phyloP scores from a whole-genome alignment of 2,888 invertebrate species.

The Anoplius nigerrimus region DNA sequence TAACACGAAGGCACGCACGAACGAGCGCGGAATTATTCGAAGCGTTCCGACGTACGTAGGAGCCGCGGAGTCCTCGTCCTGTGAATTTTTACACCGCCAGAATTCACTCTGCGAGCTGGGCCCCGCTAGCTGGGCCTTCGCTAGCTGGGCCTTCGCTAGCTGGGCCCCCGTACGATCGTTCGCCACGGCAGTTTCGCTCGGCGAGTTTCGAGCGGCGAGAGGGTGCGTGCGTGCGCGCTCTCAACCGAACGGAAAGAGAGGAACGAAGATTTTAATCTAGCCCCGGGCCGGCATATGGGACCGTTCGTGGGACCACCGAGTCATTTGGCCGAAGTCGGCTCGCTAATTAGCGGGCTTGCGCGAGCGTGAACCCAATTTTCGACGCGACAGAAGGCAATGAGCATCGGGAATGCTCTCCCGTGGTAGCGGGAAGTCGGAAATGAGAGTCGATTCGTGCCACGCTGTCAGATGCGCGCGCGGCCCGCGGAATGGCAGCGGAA shows the following conservation, averaged over 20 bases:
- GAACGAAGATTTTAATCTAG: constrained; percentile 53
- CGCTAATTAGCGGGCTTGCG: constrained; percentile 72
- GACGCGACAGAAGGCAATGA: constrained; percentile 28
- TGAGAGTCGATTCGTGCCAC: too few species aligned
- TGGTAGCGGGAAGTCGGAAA: too few species aligned
- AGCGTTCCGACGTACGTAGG: constrained; percentile 29
- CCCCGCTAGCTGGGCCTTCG: too few species aligned
- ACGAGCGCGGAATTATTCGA: constrained; percentile 23
- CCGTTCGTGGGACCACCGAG: constrained; percentile 53
- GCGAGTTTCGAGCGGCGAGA: constrained; percentile 29
- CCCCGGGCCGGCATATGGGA: constrained; percentile 29
- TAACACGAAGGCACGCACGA: constrained; percentile 35
- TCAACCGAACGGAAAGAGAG: constrained; percentile 20
- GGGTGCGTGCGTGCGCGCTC: constrained; percentile 37
- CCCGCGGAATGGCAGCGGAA: too few species aligned
- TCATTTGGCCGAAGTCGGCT: constrained; percentile 64
- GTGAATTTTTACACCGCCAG: too few species aligned
- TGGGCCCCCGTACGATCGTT: too few species aligned
- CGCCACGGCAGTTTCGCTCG: too few species aligned
- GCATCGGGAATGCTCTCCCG: too few species aligned
- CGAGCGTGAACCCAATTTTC: constrained; percentile 71
- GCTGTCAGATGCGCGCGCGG: too few species aligned
- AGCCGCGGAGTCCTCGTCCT: constrained; percentile 23
- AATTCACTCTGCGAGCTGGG: too few species aligned
- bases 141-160: too few species aligned